Percentiles rank a stretch among this genome's conserved stretches.
phyloP scores from a whole-genome alignment of 2,113 vertebrate species.

The Eclectus roratus region DNA sequence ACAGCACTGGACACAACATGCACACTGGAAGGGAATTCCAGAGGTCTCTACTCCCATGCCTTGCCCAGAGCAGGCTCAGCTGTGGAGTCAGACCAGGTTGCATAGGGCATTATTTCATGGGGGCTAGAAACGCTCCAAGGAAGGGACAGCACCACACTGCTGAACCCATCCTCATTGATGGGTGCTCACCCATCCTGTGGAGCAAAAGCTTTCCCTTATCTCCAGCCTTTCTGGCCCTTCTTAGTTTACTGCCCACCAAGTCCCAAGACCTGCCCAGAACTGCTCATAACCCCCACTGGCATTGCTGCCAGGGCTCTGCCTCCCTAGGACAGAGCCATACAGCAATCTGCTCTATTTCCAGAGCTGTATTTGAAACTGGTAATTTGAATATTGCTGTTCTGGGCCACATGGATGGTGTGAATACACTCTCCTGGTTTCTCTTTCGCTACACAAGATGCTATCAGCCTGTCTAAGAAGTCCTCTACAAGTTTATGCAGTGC shows the following conservation, averaged over 20 bases:
- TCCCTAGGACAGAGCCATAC: fast-evolving
- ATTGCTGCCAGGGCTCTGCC: fast-evolving
- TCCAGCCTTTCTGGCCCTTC: background rate
- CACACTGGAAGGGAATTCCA: fast-evolving
- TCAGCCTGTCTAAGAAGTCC: background rate
- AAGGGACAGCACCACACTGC: no score
- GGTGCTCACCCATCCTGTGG: background rate
- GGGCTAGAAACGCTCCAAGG: background rate
- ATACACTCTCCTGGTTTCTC: background rate
- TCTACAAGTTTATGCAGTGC: background rate
- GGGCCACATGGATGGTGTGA: fast-evolving
- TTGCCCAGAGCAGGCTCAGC: background rate
- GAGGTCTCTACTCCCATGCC: background rate
- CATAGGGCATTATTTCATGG: fast-evolving
- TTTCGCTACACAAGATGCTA: background rate
- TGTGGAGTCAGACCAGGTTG: background rate
- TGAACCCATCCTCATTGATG: background rate
- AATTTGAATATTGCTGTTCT: background rate
- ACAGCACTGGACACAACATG: background rate
- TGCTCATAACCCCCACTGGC: fast-evolving
- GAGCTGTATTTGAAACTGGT: background rate
- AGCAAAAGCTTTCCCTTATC: background rate
- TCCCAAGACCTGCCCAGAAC: background rate
- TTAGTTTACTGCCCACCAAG: background rate
- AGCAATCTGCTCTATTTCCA: background rate